Evolutionary conservation across 2,797 vertebrate species (phyloP).

Genomic region (Catamblyrhynchus diadema): DNA sequence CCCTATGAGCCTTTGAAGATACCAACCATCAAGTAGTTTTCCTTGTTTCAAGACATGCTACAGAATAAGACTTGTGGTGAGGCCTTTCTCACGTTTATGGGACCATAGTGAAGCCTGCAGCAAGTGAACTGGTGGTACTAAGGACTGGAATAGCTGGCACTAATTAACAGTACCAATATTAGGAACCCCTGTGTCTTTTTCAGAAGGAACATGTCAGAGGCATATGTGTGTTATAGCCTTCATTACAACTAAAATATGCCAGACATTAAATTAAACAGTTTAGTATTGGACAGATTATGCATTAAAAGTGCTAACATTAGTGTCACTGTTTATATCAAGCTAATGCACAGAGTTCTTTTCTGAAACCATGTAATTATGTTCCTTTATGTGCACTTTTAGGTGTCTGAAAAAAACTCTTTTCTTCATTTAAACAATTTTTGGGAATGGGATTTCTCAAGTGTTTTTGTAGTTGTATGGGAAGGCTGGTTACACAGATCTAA

Average conservation of each 20-base stretch:
- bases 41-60: background rate
- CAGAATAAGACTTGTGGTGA: background rate
- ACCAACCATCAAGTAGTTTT: background rate
- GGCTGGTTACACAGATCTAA: background rate
- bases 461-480: background rate
- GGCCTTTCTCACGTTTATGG: background rate
- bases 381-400: background rate
- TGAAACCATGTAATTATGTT: background rate
- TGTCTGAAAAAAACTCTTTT: background rate
- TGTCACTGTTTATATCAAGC: background rate
- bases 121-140: background rate
- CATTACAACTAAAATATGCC: background rate
- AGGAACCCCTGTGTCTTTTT: background rate
- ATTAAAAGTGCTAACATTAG: background rate
- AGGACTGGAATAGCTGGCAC: background rate
- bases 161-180: background rate
- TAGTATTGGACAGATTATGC: background rate
- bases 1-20: background rate
- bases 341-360: background rate
- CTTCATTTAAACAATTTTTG: background rate
- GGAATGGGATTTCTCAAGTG: background rate
- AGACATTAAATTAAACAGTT: background rate
- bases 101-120: background rate
- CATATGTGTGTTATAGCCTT: background rate
- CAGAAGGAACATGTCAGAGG: background rate